Evolutionary conservation across 2,113 vertebrate genomes (phyloP).

Genomic region (Cygnus atratus): DNA sequence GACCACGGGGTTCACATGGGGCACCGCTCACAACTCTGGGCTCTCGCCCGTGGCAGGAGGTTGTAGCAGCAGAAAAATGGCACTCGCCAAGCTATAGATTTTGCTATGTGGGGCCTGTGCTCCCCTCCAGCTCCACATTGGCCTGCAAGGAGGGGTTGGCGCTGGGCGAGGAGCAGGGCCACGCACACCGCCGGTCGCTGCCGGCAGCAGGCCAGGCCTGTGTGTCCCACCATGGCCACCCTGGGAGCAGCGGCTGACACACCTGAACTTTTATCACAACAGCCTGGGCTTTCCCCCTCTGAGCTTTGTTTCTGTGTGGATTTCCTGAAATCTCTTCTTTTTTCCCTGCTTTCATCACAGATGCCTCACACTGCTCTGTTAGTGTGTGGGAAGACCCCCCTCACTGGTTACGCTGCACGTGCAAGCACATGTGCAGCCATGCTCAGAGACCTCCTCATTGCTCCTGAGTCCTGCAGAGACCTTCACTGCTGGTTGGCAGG

Average conservation of each 20-base stretch:
- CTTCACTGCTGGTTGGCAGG: fast-evolving
- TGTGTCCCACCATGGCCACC: too few species aligned
- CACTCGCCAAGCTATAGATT: not conserved
- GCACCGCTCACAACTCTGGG: not conserved
- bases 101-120: not conserved
- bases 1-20: fast-evolving
- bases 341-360: not conserved
- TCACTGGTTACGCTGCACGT: not conserved
- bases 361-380: not conserved
- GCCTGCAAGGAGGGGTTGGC: not conserved
- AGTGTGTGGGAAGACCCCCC: not conserved
- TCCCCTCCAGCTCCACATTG: not conserved
- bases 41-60: not conserved
- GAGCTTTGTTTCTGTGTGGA: not conserved
- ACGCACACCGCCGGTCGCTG: not conserved
- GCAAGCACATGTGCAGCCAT: not conserved
- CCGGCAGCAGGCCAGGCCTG: not conserved
- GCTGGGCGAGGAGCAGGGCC: not conserved
- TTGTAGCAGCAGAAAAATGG: not conserved
- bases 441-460: not conserved
- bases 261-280: not conserved
- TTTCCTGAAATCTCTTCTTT: not conserved
- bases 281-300: not conserved
- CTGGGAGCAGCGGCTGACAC: not conserved
- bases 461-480: not conserved